Percentiles rank a stretch among this genome's conserved stretches.
phyloP scores from a whole-genome alignment of 2,888 invertebrate genomes.

The Ectobius pallidus region DNA sequence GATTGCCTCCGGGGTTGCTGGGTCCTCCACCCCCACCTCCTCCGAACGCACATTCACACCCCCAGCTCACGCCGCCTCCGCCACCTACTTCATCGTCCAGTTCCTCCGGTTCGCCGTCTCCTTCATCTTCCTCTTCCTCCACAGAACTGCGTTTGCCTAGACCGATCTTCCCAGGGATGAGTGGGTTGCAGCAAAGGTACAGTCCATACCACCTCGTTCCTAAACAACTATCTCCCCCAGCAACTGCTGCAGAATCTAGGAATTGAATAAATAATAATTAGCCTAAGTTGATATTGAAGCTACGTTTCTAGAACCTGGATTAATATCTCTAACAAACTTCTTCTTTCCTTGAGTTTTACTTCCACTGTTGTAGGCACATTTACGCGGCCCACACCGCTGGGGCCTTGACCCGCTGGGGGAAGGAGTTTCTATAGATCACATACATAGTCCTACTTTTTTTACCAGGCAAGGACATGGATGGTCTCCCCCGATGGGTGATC shows the following conservation, averaged over 20 bases:
- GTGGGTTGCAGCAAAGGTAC: constrained; percentile 53
- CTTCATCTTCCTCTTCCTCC: constrained; percentile 55
- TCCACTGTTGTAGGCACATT: too few relatives aligned
- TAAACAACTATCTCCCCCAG: constrained; percentile 41
- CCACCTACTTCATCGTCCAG: constrained; percentile 60
- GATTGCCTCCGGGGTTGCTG: constrained; percentile 53
- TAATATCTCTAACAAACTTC: too few relatives aligned
- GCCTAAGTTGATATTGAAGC: too few relatives aligned
- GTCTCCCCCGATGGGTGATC: too few relatives aligned
- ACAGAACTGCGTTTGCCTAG: constrained; percentile 57
- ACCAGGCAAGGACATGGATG: too few relatives aligned
- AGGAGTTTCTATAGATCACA: too few relatives aligned
- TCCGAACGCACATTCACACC: constrained; percentile 49
- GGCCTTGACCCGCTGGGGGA: too few relatives aligned
- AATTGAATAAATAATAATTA: too few relatives aligned
- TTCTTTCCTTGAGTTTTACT: too few relatives aligned
- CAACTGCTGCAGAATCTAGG: constrained; percentile 31
- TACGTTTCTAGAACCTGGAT: too few relatives aligned
- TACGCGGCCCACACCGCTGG: too few relatives aligned
- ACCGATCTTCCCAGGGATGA: constrained; percentile 54
- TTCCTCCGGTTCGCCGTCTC: constrained; percentile 65
- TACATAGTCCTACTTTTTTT: too few relatives aligned
- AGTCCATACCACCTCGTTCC: constrained; percentile 53
- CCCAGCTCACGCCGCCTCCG: constrained; percentile 54
- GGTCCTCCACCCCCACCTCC: constrained; percentile 48